Base-by-base conservation (phyloP, 2,113 vertebrate genomes). In the Prunella himalayana region DNA sequence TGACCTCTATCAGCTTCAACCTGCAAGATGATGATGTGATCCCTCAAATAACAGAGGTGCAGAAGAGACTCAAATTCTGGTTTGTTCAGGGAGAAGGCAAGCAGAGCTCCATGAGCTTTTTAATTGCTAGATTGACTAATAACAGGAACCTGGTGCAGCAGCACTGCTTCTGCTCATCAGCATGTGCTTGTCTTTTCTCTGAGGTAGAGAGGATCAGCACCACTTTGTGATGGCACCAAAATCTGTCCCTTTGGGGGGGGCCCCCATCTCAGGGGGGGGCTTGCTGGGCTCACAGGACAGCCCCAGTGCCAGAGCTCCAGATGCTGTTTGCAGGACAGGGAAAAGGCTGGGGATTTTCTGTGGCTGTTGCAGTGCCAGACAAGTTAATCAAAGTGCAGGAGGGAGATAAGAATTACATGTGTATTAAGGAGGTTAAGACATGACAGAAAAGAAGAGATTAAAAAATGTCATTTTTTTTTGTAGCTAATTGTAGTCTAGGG, bases 191-290 rank as follows among this genome's bases (percentile, higher is more conserved):
- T 72, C 31, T 63, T 69, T 66, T 33, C 51, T 18, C 45, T 44
- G 13, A 59, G 31, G 31, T 4, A 19, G 42, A 28, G 64, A 49
- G 31, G n/a, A 57, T 21, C 27, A 30, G 42, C 37, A 30, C 13
- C 3, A 1, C 60, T 66, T 54, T 31, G 18, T 0, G 4, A 31
- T 6, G 20, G 35, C 14, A 14, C 22, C 0, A 0, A 4, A 41
- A 50, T 76, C 33, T 49, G 31, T 75, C 33, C 25, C 41, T 42
- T 59, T 0, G 1, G 2, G 5, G 15, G 21, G 13, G 21, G 2
- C 1, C 7, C 47, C 47, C 8, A 2, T 1, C 9, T 51, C 1
- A 2, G 15, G 44, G 6, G 6, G 39, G 28, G 23, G 16, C 59
- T 53, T 35, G 25, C 31, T 60, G 66, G 54, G 15, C 15, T 20